Percentiles rank a stretch among this genome's conserved stretches.
phyloP scores from a whole-genome alignment of 2,797 vertebrate genomes.

The Catamblyrhynchus diadema region DNA sequence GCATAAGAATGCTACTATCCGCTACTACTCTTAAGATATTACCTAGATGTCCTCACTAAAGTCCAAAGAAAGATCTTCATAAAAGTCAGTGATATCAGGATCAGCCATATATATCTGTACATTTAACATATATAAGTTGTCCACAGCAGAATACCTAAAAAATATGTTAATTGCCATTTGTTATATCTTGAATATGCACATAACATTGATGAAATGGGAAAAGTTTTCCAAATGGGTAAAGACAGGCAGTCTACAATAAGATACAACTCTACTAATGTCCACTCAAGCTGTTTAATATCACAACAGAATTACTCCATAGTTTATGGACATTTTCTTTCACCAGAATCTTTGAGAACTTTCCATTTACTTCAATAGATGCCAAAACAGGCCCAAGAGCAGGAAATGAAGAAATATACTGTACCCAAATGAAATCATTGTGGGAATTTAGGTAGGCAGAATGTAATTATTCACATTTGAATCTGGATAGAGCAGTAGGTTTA shows the following conservation, averaged over 20 bases:
- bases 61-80: background rate
- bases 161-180: background rate
- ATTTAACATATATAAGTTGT: background rate
- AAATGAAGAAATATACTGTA: slow-evolving; percentile 54
- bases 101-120: background rate
- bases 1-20: background rate
- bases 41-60: background rate
- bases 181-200: background rate
- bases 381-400: slow-evolving; percentile 13
- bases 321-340: slow-evolving; percentile 14
- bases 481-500: background rate
- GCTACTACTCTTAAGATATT: background rate
- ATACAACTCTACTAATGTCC: background rate
- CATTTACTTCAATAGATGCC: slow-evolving; percentile 7
- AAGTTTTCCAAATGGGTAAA: background rate
- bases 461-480: slow-evolving; percentile 32
- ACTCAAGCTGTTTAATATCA: background rate
- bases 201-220: background rate
- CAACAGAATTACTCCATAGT: background rate
- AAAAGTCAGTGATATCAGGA: background rate
- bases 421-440: slow-evolving; percentile 26
- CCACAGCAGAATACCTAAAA: background rate
- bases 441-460: slow-evolving; percentile 31
- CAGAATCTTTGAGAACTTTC: slow-evolving; percentile 24
- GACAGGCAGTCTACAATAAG: background rate